Base-by-base conservation (phyloP, 2,888 invertebrate genomes). In the Hermaeophaga mercurialis region DNA sequence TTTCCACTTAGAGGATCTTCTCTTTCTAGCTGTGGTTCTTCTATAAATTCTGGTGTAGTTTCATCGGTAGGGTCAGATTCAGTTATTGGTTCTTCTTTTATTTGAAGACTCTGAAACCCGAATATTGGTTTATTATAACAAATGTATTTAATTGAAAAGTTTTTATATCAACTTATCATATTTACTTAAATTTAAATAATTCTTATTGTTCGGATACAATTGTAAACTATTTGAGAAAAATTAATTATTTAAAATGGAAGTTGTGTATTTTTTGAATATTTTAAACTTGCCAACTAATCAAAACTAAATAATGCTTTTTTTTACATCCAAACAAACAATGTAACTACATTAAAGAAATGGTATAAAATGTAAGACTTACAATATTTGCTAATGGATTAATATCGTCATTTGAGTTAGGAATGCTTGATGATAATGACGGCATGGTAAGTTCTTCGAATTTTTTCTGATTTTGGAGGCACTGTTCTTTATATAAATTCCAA, bases 401-500 rank as follows among this genome's bases (percentile, higher is more conserved):
- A 24, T 55, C n/a, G 6, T 19, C 41, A 45, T 45, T 56, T 8
- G 44, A 24, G 6, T 22, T 22, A n/a, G n/a, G n/a, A n/a, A n/a
- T n/a, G n/a, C n/a, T n/a, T n/a, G n/a, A n/a, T n/a, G n/a, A 24
- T 41, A 11, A 19, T 43, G 34, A n/a, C 12, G 36, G 17, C 34
- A 38, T 9, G 19, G 15, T 24, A 49, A 15, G 34, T 8, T 56
- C 54, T 15, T 49, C 33, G 52, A 88, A 77, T 76, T 85, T 87
- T 70, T 80, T 81, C 79, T 88, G 88, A 64, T 87, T 83, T 70
- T 81, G 81, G 66, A 82, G 80, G 77, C 88, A 88, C 15, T 81
- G 78, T 72, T 81, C 79, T 75, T 84, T 87, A 78, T 85, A 88
- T 62, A 79, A 75, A 70, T 85, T 82, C 86, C 87, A 88, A 72